A percentile compares a stretch with the other conserved stretches of the same genome.
Conservation (phyloP, 2,888 invertebrate genomes). For the Oligia fasciuncula region DNA sequence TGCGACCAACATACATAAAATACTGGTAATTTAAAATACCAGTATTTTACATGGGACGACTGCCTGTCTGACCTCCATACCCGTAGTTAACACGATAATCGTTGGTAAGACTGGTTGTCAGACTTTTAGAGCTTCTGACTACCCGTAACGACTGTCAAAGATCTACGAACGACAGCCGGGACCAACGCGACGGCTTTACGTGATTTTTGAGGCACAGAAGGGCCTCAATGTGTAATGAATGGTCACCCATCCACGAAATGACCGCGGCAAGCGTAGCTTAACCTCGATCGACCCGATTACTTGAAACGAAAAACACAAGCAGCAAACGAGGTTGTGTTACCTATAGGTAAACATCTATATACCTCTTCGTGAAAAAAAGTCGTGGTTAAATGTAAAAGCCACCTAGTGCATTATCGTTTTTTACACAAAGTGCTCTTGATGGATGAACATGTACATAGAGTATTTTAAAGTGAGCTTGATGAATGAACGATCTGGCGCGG, state of each 20-base stretch:
- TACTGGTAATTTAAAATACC: too few relatives aligned
- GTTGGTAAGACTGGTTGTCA: too few relatives aligned
- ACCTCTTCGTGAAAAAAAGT: neutral
- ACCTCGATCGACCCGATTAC: neutral
- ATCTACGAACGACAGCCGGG: too few relatives aligned
- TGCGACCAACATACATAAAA: too few relatives aligned
- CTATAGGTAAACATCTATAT: neutral
- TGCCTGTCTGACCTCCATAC: too few relatives aligned
- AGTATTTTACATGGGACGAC: too few relatives aligned
- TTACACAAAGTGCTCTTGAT: conserved; percentile 38
- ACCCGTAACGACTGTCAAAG: too few relatives aligned
- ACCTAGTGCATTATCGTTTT: conserved; percentile 40
- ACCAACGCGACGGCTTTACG: too few relatives aligned
- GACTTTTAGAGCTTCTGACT: too few relatives aligned
- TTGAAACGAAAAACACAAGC: neutral
- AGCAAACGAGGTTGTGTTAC: neutral
- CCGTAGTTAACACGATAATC: too few relatives aligned
- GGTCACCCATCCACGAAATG: neutral
- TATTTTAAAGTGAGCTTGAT: conserved; percentile 58
- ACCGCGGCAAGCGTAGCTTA: neutral
- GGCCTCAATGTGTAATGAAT: neutral
- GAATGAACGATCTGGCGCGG: conserved; percentile 34
- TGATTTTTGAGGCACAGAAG: neutral
- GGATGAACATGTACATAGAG: conserved; percentile 43
- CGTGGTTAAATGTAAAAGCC: conserved; percentile 9